phyloP scores from a whole-genome alignment of 2,888 invertebrate species.

The Falcaria lacertinaria region DNA sequence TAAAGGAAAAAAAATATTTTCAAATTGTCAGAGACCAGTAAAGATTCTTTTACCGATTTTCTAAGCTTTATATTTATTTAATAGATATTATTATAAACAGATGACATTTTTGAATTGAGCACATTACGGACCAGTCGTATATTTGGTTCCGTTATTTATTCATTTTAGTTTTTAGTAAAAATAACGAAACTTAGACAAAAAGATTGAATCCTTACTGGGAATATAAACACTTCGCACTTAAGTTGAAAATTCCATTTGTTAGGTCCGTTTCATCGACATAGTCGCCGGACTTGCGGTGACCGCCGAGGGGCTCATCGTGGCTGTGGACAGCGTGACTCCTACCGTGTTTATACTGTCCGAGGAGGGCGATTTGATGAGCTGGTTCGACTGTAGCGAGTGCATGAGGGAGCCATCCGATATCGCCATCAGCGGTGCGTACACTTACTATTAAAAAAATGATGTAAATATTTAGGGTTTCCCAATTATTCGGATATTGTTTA shows the following conservation, averaged over 20 bases:
- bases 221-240: no score
- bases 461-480: no score
- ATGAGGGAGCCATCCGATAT: constrained; percentile 99
- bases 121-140: no score
- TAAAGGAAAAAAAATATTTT: no score
- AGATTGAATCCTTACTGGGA: no score
- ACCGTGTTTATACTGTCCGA: constrained; percentile 97
- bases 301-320: constrained; percentile 94
- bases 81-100: no score
- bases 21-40: neutral
- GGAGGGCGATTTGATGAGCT: constrained; percentile 93
- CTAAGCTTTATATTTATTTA: no score
- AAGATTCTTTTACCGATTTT: no score
- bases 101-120: no score
- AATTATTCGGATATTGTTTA: no score
- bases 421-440: constrained; percentile 89
- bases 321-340: constrained; percentile 98
- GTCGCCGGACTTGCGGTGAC: constrained; percentile 97
- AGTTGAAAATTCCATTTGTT: neutral
- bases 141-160: no score
- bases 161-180: no score
- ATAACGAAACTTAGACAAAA: neutral
- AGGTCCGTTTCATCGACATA: constrained; percentile 89
- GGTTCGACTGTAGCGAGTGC: constrained; percentile 98
- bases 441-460: neutral